Base-by-base conservation (phyloP, 2,888 invertebrate species). In the Diaphora mendica region DNA sequence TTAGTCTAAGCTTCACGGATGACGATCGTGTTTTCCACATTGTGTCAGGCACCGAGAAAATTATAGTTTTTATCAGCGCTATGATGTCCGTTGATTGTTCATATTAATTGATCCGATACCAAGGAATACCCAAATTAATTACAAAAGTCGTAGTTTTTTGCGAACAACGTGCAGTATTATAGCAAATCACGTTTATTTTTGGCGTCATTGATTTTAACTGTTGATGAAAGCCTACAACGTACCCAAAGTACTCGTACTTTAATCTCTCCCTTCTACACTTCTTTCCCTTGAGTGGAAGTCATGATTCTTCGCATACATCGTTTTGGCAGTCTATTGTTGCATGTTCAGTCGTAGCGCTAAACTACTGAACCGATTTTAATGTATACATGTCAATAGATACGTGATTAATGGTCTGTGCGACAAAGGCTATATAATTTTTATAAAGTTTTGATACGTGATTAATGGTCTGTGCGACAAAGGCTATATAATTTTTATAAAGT, bases 51-150 rank as follows among this genome's bases (percentile, higher is more conserved):
- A 59, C 55, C 26, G 39, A 69, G 35, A 51, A 51, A 20, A 67
- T 30, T 42, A 67, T 42, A 35, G 8, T 68, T 68, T 68, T 68
- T 68, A 9, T 68, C 35, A 68, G 23, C 35, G 55, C 67, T 23
- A 48, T 20, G 55, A 68, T 39, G 68, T 59, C 68, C 68, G 68
- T 17, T 55, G 26, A 26, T 69, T 69, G 68, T 55, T 39, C n/a
- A 33, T 26, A 55, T 68, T 39, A n/a, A 62, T 62, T 30, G 62
- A 62, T 39, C 11, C 13, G 13, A 39, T 65, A 30, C 26, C 62
- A 39, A 59, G 26, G 20, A 59, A 59, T 59, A 55, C 68, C 35
- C 55, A 69, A 26, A 15, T n/a, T 68, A 35, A 35, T 39, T 35
- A 44, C n/a, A n/a, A 51, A 68, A 68, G 35, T 13, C 33, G 2